A percentile compares a stretch with the other conserved stretches of the same genome.
Conservation (phyloP, 2,888 invertebrate species). For the Eueremaeus valkanovi region DNA sequence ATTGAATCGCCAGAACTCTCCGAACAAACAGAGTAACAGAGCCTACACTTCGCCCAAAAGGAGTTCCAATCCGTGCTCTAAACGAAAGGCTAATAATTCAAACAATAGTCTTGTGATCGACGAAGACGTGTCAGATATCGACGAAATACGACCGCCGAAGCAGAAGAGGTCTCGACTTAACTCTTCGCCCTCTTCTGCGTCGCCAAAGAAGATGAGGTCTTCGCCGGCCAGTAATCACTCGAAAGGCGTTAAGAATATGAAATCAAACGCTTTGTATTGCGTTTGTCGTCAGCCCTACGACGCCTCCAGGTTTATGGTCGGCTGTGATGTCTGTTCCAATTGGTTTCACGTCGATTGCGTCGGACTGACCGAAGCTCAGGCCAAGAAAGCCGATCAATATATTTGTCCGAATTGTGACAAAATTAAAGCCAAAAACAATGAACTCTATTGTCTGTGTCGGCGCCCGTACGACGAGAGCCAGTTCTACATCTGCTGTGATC, state of each 20-base stretch:
- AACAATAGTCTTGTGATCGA: slow-evolving; percentile 10
- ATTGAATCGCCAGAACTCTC: not conserved
- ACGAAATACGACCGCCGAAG: slow-evolving; percentile 36
- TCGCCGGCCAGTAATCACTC: slow-evolving; percentile 30
- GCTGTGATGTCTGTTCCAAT: slow-evolving; percentile 93
- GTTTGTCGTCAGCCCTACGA: slow-evolving; percentile 91
- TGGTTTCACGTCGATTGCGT: slow-evolving; percentile 99
- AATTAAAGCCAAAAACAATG: slow-evolving; percentile 56
- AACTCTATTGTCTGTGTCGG: slow-evolving; percentile 90
- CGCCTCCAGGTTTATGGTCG: slow-evolving; percentile 92
- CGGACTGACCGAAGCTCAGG: slow-evolving; percentile 84
- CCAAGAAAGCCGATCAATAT: slow-evolving; percentile 83
- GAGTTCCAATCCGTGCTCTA: not conserved
- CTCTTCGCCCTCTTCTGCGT: slow-evolving; percentile 33
- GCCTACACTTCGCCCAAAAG: not conserved
- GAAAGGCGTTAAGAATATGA: slow-evolving; percentile 42
- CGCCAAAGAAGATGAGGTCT: slow-evolving; percentile 43
- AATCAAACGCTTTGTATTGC: slow-evolving; percentile 63
- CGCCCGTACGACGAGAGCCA: slow-evolving; percentile 96
- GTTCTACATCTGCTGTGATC: slow-evolving; percentile 99
- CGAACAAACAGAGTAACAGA: not conserved
- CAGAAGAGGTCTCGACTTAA: slow-evolving; percentile 31
- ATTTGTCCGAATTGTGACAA: slow-evolving; percentile 55
- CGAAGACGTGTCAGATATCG: not conserved
- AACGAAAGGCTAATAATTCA: not conserved